Conservation (phyloP, 1,140 invertebrate species). For the Radopholus similis region DNA sequence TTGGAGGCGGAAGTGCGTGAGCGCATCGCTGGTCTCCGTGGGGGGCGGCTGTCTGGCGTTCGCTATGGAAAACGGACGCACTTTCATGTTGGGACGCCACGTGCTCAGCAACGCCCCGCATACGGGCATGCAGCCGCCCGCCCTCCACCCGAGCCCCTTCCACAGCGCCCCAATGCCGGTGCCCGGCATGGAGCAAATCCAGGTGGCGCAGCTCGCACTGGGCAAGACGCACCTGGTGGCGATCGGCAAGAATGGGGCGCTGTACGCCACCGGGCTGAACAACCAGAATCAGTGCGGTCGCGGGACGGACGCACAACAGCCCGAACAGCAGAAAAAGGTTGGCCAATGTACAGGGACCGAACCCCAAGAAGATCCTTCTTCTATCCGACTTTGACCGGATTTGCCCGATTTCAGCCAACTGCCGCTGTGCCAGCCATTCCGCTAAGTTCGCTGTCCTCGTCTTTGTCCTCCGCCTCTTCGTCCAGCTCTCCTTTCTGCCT, state of each 20-base stretch:
- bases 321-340: constrained; percentile 5
- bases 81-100: constrained; percentile 27
- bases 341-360: too few relatives aligned
- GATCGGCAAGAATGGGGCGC: constrained; percentile 79
- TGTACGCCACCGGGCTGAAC: constrained; percentile 93
- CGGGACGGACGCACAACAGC: constrained; percentile 62
- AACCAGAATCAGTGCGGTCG: constrained; percentile 95
- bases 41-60: constrained; percentile 41
- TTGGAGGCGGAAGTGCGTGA: constrained; percentile 34
- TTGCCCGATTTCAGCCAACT: too few relatives aligned
- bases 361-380: too few relatives aligned
- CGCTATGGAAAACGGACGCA: constrained; percentile 49
- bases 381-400: too few relatives aligned
- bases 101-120: background rate
- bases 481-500: constrained; percentile 28
- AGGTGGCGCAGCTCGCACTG: constrained; percentile 77
- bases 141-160: constrained; percentile 16
- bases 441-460: background rate
- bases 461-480: background rate
- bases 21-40: constrained; percentile 20
- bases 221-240: constrained; percentile 91
- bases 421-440: background rate
- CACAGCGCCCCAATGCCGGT: constrained; percentile 52
- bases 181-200: constrained; percentile 72
- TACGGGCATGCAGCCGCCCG: constrained; percentile 42